A percentile compares a stretch with the other conserved stretches of the same genome.
phyloP scores from a whole-genome alignment of 1,140 invertebrate species.

The Apolygus lucorum region DNA sequence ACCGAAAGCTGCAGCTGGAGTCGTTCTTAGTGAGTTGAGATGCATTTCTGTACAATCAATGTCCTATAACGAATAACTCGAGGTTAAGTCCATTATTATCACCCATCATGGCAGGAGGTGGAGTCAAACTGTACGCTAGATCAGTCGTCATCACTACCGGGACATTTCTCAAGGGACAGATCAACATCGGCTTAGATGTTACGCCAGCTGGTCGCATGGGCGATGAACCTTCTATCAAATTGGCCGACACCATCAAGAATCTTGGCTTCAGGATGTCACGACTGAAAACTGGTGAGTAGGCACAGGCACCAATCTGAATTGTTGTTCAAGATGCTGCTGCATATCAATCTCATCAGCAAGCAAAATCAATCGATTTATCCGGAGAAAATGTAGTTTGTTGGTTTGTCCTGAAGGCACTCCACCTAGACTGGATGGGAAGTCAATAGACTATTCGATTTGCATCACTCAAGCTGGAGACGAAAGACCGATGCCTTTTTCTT shows the following conservation, averaged over 20 bases:
- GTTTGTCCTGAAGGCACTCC: constrained; percentile 65
- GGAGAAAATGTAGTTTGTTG: too few species aligned
- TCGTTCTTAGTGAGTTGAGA: constrained; percentile 49
- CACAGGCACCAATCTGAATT: too few species aligned
- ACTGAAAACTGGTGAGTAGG: constrained; percentile 64
- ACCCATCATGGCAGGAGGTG: constrained; percentile 44
- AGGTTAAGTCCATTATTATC: not conserved
- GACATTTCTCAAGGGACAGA: constrained; percentile 83
- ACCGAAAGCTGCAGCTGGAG: constrained; percentile 45
- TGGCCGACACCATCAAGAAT: constrained; percentile 67
- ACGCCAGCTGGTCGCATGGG: constrained; percentile 77
- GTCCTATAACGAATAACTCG: not conserved
- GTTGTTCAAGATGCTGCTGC: too few species aligned
- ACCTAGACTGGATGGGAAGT: constrained; percentile 61
- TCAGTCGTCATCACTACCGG: constrained; percentile 83
- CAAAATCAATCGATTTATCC: too few species aligned
- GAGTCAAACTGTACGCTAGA: constrained; percentile 50
- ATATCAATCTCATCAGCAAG: too few species aligned
- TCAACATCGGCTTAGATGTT: constrained; percentile 73
- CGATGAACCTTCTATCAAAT: constrained; percentile 70
- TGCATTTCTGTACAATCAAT: not conserved
- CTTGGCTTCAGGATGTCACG: constrained; percentile 71
- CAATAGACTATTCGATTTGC: constrained; percentile 64
- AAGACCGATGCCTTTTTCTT: constrained; percentile 75
- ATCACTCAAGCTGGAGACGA: constrained; percentile 51